Base-by-base conservation (phyloP, 2,888 invertebrate species). In the Luperina testacea region DNA sequence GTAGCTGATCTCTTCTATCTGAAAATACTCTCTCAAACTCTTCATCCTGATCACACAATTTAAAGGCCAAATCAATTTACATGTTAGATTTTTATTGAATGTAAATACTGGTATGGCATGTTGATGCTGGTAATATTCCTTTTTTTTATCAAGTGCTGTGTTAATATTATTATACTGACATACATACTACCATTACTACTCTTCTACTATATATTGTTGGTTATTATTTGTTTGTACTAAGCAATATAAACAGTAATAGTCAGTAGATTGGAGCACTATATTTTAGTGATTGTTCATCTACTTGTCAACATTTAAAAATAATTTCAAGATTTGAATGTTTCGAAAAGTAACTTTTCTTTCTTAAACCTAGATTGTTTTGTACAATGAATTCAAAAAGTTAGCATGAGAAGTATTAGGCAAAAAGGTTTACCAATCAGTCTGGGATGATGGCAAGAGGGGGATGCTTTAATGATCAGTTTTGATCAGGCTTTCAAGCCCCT, bases 131-230 rank as follows among this genome's bases (percentile, higher is more conserved):
- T 27, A 15, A 9, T 20, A 61, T 32, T 32, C 51, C 7, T 63
- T 15, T 42, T 17, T n/a, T 48, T 3, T 48, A 48, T 38, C 13
- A 24, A 8, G 1, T 38, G 38, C 24, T 78, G 24, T 45, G 24
- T 51, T 42, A 38, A 57, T 78, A 61, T 51, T 38, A 68, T 42
- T 57, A 45, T 45, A 48, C 80, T 68, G 8, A 27, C 17, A 64
- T 13, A 78, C 8, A 64, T 15, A 45, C 20, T 76, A 45, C 6
- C 61, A 32, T 13, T 42, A 45, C 15, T 76, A 45, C 8, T 77
- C 42, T 17, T 42, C 24, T 51, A 32, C 5, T 24, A 4, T n/a
- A 7, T 38, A 7, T 15, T 75, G 20, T 53, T 11, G 7, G 0
- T 42, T 42, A 24, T 13, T 38, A 27, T 24, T 80, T 64, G 24